Evolutionary conservation across 2,113 vertebrate genomes (phyloP).

Genomic region (Panthera uncia): DNA sequence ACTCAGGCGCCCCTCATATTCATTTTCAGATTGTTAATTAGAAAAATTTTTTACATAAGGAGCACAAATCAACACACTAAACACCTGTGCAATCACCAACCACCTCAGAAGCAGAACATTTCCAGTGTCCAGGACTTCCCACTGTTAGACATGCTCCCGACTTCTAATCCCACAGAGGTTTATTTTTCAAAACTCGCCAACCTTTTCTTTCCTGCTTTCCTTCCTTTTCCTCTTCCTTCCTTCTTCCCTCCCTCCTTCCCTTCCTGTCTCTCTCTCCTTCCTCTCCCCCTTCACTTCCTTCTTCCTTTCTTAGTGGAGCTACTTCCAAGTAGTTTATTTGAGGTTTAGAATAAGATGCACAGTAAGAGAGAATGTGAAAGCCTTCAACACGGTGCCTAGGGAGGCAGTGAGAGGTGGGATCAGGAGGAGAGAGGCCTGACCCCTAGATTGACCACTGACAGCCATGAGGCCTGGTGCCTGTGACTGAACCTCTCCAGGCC

Average conservation of each 20-base stretch:
- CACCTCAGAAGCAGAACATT: background rate
- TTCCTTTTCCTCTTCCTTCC: background rate
- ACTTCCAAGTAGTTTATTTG: background rate
- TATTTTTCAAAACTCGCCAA: background rate
- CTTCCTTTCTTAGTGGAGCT: background rate
- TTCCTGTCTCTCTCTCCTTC: rapidly evolving
- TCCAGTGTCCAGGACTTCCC: no score
- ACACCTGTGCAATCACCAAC: background rate
- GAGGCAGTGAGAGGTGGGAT: background rate
- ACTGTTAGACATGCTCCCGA: no score
- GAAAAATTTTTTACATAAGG: background rate
- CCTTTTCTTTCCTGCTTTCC: background rate
- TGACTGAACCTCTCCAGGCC: background rate
- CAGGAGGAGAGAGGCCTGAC: background rate
- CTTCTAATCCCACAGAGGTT: background rate
- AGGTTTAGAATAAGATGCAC: background rate
- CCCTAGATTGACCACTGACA: background rate
- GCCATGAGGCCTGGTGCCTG: background rate
- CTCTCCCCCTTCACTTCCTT: background rate
- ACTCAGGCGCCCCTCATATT: background rate
- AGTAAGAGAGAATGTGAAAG: background rate
- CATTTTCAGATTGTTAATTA: slow-evolving; percentile 7
- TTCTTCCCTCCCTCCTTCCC: background rate
- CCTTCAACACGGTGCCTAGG: background rate
- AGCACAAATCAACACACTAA: background rate